Conservation (phyloP, 2,888 invertebrate species). For the Achlya flavicornis region DNA sequence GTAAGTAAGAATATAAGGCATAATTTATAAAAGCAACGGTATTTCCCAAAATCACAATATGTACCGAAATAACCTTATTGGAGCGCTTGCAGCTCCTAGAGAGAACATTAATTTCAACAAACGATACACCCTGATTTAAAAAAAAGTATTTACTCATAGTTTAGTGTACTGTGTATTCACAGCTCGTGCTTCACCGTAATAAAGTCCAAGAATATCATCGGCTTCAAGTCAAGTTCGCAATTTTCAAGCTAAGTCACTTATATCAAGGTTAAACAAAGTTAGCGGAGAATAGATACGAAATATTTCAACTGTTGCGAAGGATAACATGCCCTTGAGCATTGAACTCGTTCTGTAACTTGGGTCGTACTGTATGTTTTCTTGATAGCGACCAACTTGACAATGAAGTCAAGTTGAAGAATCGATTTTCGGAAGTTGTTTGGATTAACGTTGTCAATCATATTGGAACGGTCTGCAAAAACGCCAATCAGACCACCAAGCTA, state of each 20-base stretch:
- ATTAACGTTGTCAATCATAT: background rate
- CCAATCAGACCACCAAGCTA: background rate
- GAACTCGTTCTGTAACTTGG: conserved; percentile 37
- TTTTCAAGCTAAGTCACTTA: conserved; percentile 33
- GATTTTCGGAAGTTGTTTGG: background rate
- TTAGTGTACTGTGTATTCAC: conserved; percentile 7
- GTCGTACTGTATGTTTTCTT: conserved; percentile 17
- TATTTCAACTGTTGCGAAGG: conserved; percentile 26
- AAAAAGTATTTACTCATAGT: background rate
- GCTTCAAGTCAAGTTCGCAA: conserved; percentile 26
- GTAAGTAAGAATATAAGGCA: too few species aligned
- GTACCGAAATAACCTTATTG: too few species aligned
- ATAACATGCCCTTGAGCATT: conserved; percentile 46
- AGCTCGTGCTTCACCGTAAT: conserved; percentile 6
- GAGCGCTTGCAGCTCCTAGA: background rate
- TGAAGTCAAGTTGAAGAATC: background rate
- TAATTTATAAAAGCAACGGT: too few species aligned
- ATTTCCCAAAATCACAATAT: too few species aligned
- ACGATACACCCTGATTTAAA: background rate
- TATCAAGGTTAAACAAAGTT: conserved; percentile 41
- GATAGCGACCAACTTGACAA: background rate
- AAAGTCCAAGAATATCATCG: conserved; percentile 30
- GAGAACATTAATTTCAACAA: background rate
- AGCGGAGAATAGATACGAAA: conserved; percentile 26
- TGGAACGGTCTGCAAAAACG: background rate